Evolutionary conservation across 1,140 invertebrate species (phyloP).

Genomic region (Alviniconcha marisindica): DNA sequence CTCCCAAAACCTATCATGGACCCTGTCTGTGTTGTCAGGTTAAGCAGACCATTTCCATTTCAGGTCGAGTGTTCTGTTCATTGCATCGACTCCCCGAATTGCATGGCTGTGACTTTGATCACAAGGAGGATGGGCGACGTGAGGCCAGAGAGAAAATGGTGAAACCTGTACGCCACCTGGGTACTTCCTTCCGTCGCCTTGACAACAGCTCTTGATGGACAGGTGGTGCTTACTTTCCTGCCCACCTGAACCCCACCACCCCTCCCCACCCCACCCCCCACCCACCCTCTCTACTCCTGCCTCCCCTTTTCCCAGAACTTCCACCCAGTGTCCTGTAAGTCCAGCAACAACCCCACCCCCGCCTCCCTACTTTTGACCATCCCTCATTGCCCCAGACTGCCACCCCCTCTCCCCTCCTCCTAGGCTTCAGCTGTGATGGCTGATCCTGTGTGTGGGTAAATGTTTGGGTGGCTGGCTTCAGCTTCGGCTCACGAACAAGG

Average conservation of each 20-base stretch:
- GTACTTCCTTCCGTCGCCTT: constrained; percentile 66
- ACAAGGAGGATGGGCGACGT: constrained; percentile 70
- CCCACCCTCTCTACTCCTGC: not conserved
- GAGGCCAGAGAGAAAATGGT: constrained; percentile 72
- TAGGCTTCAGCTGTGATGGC: too few species aligned
- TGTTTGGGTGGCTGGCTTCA: not conserved
- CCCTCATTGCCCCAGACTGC: too few species aligned
- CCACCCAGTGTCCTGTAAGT: not conserved
- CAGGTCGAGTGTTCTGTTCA: constrained; percentile 69
- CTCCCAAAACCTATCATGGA: too few species aligned
- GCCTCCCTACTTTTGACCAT: not conserved
- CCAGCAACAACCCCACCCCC: not conserved
- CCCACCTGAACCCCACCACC: not conserved
- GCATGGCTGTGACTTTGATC: constrained; percentile 71
- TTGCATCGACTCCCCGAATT: constrained; percentile 69
- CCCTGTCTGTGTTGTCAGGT: too few species aligned
- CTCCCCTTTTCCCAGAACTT: not conserved
- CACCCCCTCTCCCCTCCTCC: too few species aligned
- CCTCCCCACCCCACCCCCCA: not conserved
- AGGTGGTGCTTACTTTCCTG: not conserved
- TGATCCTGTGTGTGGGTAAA: too few species aligned
- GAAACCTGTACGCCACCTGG: constrained; percentile 71
- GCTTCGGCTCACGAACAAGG: not conserved
- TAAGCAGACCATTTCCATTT: too few species aligned
- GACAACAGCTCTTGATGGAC: constrained; percentile 63